Percentiles rank a stretch among this genome's conserved stretches.
These are phyloP conservation scores for Pecten maximus DNA, from an alignment of 2,888 invertebrate genomes.

Conservation along the genomic window DNA sequence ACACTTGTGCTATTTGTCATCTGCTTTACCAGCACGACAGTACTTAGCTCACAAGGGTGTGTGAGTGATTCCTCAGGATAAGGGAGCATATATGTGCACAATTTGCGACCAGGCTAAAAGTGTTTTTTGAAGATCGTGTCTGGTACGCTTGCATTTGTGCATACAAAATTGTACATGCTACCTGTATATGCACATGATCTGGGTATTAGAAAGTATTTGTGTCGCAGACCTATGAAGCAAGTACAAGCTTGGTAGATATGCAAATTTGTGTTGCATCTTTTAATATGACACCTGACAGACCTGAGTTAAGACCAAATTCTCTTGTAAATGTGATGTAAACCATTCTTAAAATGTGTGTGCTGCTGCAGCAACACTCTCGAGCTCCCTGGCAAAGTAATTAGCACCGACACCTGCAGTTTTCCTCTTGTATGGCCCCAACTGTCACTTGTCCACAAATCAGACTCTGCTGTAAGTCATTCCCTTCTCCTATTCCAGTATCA, in stretches of 20 bases:
- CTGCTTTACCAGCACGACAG: background rate
- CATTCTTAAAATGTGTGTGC: background rate
- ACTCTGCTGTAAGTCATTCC: background rate
- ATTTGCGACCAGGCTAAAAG: background rate
- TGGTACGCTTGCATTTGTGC: background rate
- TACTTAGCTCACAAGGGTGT: background rate
- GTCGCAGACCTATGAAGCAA: background rate
- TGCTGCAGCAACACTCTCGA: background rate
- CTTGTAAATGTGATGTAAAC: background rate
- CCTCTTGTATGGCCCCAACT: background rate
- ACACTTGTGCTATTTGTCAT: slow-evolving; percentile 6
- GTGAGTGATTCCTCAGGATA: background rate
- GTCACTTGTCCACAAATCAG: background rate
- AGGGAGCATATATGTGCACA: background rate
- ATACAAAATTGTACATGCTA: slow-evolving; percentile 2
- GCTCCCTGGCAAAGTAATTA: background rate
- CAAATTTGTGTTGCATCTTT: background rate
- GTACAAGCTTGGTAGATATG: background rate
- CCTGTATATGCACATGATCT: background rate
- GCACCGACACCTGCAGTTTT: background rate
- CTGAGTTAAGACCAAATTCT: background rate
- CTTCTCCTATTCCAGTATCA: background rate
- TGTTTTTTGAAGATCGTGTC: background rate
- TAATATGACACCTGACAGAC: background rate
- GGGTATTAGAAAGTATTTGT: background rate